These are phyloP conservation scores for Drosophila bifasciata DNA, from an alignment of 1,140 invertebrate species.

Conservation along the genomic window DNA sequence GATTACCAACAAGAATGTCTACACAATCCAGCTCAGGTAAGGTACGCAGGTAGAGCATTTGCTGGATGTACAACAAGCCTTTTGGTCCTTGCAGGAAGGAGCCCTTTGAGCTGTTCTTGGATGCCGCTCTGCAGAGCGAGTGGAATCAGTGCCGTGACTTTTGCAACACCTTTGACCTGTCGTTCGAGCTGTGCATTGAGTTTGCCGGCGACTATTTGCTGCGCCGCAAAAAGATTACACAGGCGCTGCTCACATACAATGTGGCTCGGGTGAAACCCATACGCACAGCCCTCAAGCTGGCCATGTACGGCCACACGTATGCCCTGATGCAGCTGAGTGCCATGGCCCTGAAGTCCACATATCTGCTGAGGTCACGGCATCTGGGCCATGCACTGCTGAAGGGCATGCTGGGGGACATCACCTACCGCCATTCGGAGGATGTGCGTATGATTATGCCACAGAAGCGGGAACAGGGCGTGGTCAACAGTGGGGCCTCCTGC, in stretches of 20 bases:
- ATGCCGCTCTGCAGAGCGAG: slow-evolving; percentile 78
- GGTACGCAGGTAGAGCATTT: background rate
- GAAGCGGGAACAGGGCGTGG: slow-evolving; percentile 20
- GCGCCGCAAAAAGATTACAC: slow-evolving; percentile 87
- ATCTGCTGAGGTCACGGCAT: slow-evolving; percentile 70
- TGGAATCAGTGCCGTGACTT: slow-evolving; percentile 82
- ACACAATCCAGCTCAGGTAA: slow-evolving; percentile 88
- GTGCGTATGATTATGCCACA: slow-evolving; percentile 64
- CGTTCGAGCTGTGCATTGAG: slow-evolving; percentile 89
- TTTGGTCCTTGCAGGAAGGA: slow-evolving; percentile 82
- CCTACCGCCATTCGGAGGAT: slow-evolving; percentile 78
- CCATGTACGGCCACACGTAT: slow-evolving; percentile 88
- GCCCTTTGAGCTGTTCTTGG: slow-evolving; percentile 88
- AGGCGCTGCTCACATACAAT: slow-evolving; percentile 89
- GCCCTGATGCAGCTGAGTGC: slow-evolving; percentile 86
- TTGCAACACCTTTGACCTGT: slow-evolving; percentile 87
- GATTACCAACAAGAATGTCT: slow-evolving; percentile 88
- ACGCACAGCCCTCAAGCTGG: slow-evolving; percentile 90
- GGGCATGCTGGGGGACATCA: slow-evolving; percentile 62
- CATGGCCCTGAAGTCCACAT: slow-evolving; percentile 79
- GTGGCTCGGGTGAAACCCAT: slow-evolving; percentile 89
- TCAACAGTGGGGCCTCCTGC: slow-evolving; percentile 63
- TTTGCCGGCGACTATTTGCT: slow-evolving; percentile 89
- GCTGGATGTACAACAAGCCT: background rate
- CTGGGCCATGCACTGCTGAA: slow-evolving; percentile 68